These are phyloP conservation scores for Folsomia candida DNA, from an alignment of 2,888 invertebrate genomes.

Conservation along the genomic window DNA sequence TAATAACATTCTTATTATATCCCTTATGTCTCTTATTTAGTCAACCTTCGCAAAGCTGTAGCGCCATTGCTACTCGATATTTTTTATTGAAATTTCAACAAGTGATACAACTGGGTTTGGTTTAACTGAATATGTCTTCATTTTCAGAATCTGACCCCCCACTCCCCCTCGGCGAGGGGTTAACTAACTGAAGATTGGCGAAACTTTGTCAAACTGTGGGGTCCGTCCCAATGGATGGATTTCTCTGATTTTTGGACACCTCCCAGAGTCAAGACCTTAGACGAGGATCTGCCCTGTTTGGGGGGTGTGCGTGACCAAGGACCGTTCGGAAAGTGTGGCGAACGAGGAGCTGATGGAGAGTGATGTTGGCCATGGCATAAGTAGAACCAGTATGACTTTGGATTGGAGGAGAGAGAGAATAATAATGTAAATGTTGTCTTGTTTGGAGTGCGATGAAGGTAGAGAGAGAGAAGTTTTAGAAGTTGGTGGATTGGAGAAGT, in stretches of 20 bases:
- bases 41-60: no score
- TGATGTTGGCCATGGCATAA: background rate
- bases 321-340: background rate
- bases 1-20: no score
- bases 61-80: background rate
- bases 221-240: background rate
- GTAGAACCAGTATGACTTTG: background rate
- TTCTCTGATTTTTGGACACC: background rate
- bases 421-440: slow-evolving; percentile 4
- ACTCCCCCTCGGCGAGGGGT: background rate
- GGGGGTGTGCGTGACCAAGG: background rate
- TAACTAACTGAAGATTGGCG: background rate
- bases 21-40: no score
- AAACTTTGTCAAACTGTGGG: background rate
- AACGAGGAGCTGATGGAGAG: background rate
- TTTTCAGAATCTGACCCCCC: background rate
- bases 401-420: background rate
- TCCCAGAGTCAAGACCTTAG: background rate
- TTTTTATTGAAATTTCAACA: background rate
- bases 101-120: background rate
- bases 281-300: background rate
- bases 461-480: background rate
- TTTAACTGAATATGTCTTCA: background rate
- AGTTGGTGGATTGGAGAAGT: no score
- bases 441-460: slow-evolving; percentile 3